Conservation (phyloP, 1,140 invertebrate genomes). For the Drosophila nikananu region DNA sequence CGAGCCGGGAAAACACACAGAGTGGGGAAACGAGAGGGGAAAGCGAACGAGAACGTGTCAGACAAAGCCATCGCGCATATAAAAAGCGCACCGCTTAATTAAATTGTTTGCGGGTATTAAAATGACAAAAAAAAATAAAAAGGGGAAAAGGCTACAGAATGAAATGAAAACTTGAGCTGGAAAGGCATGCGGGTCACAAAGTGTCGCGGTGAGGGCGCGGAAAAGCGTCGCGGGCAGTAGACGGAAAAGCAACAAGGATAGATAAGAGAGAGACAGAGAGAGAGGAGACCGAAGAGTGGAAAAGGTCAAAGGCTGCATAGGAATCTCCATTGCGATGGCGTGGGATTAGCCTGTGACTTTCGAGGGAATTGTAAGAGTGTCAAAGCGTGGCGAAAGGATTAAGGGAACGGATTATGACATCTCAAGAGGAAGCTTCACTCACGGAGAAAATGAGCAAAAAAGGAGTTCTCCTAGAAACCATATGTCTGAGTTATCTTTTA, state of each 20-base stretch:
- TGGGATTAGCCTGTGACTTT: slow-evolving; percentile 76
- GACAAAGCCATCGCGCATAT: slow-evolving; percentile 53
- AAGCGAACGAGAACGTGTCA: slow-evolving; percentile 22
- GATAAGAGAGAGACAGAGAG: neutral
- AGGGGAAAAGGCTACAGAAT: slow-evolving; percentile 33
- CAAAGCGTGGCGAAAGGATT: slow-evolving; percentile 78
- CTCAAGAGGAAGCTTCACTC: slow-evolving; percentile 5
- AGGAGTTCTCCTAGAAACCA: neutral
- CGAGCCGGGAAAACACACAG: slow-evolving; percentile 11
- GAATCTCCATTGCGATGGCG: slow-evolving; percentile 64
- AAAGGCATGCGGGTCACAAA: slow-evolving; percentile 58
- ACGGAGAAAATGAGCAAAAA: neutral
- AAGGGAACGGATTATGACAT: slow-evolving; percentile 69
- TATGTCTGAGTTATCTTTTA: neutral
- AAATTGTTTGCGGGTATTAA: slow-evolving; percentile 83
- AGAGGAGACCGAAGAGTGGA: neutral
- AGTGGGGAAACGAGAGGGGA: neutral
- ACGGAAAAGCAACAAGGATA: neutral
- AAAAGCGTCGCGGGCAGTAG: slow-evolving; percentile 33
- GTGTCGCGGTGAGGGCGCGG: slow-evolving; percentile 55
- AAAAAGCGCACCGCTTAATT: slow-evolving; percentile 78
- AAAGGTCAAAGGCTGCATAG: slow-evolving; percentile 35
- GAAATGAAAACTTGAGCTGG: slow-evolving; percentile 74
- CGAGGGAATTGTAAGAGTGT: slow-evolving; percentile 79
- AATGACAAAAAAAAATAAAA: slow-evolving; percentile 67